These are phyloP conservation scores for Leptinotarsa peninsularis DNA, from an alignment of 2,888 invertebrate genomes.

Conservation along the genomic window DNA sequence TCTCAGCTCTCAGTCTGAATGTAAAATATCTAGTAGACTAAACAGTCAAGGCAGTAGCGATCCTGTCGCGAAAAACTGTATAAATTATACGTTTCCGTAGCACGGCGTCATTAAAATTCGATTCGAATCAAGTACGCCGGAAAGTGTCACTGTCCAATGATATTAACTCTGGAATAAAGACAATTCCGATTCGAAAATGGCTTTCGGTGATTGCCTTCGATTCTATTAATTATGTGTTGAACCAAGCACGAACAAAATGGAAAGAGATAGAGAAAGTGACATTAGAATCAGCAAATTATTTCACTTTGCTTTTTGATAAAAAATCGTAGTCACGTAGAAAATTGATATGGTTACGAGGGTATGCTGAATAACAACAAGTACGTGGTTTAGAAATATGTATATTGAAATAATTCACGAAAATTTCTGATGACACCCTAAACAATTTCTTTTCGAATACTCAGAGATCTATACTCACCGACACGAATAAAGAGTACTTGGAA, in stretches of 20 bases:
- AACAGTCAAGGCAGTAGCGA: slow-evolving; percentile 15
- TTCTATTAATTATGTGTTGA: slow-evolving; percentile 1
- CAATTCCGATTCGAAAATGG: slow-evolving; percentile 43
- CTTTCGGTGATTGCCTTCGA: background rate
- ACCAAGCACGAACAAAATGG: background rate
- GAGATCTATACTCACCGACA: too few species aligned
- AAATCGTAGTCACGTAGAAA: too few species aligned
- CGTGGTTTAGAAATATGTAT: too few species aligned
- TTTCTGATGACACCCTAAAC: too few species aligned
- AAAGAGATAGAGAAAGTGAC: background rate
- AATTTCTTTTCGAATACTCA: too few species aligned
- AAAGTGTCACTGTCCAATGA: slow-evolving; percentile 40
- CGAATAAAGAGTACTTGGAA: too few species aligned
- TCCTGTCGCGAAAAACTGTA: slow-evolving; percentile 22
- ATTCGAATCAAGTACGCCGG: slow-evolving; percentile 57
- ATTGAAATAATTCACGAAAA: too few species aligned
- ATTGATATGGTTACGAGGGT: too few species aligned
- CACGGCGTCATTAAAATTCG: slow-evolving; percentile 62
- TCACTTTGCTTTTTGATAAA: too few species aligned
- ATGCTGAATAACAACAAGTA: too few species aligned
- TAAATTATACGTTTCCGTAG: slow-evolving; percentile 28
- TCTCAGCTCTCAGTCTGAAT: background rate
- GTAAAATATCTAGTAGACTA: slow-evolving; percentile 2
- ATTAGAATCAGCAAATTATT: background rate
- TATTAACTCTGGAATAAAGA: slow-evolving; percentile 47